Evolutionary conservation across 1,140 invertebrate species (phyloP), one percentile per base, ranked within the genome.

Genomic region (Trigoniulus corallinus): DNA sequence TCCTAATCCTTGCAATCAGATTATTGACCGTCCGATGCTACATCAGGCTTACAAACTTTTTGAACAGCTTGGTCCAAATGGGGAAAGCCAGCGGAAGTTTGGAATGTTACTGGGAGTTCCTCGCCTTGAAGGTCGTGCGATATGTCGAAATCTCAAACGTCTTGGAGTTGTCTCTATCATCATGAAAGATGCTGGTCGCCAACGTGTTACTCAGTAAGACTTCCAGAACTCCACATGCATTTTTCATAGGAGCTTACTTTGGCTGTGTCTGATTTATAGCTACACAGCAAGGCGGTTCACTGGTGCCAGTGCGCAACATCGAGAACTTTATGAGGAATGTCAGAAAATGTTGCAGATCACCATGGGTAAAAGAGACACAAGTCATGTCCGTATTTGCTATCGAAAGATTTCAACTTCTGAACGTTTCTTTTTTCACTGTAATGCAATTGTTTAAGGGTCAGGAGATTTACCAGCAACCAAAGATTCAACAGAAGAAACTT

Each of bases 111-210:
- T 77, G 52, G 74, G 73, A 1, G 48, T 72, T 1, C 67, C 70
- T 1, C 73, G 72, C 54, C 58, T 78, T 0, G 70, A 74, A 29
- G 59, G 71, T 1, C 57, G 76, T 20, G 63, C 67, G 1, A 55
- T 77, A 34, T 58, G 70, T 25, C 61, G 72, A 25, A 70, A 73
- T 56, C 55, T 78, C 3, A 56, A 67, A 12, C 54, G 69, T 56
- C 53, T 57, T 3, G 63, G 68, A 26, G 58, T 70, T 26, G 65
- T 72, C 25, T 65, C 67, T 10, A 69, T 64, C 13, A 67, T 72
- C 43, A 70, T 74, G 62, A 65, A 68, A 45, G 74, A 78, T 53
- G 59, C 69, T 10, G 75, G 75, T 2, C 61, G 74, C 25, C 75
- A 77, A 53, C 64, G 74, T 29, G 62, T 60, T 3, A 57, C 56